Conservation (phyloP, 2,113 vertebrate species). For the Ibidorhyncha struthersii region DNA sequence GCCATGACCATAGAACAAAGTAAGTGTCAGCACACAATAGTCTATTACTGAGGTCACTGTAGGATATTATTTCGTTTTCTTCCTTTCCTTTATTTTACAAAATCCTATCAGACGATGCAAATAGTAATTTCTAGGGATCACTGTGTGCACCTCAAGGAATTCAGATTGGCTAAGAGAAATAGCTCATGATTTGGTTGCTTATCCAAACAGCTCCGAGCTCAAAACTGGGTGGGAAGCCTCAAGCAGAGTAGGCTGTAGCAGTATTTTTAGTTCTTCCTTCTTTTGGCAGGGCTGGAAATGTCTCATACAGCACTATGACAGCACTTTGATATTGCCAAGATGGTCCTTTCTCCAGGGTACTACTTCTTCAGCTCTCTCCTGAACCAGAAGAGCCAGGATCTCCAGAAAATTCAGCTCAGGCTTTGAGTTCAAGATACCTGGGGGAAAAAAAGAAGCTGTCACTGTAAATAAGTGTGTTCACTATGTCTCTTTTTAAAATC, state of each 20-base stretch:
- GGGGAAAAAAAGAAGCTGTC: background rate
- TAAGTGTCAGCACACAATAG: background rate
- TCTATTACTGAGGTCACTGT: background rate
- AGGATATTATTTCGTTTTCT: background rate
- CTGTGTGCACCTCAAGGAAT: background rate
- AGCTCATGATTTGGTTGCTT: background rate
- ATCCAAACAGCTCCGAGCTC: background rate
- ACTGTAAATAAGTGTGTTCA: background rate
- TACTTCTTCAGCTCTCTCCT: background rate
- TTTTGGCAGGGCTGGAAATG: background rate
- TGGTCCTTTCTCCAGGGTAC: background rate
- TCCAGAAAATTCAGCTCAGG: background rate
- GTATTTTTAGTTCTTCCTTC: background rate
- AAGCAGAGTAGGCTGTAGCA: background rate
- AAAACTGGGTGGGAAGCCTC: background rate
- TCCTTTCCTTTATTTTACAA: background rate
- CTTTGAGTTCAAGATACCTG: background rate
- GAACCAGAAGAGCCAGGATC: background rate
- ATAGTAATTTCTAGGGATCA: background rate
- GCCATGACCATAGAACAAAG: background rate
- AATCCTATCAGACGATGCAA: background rate
- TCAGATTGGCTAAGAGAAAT: background rate
- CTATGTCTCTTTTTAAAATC: background rate
- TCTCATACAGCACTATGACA: background rate
- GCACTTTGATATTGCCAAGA: background rate